These are phyloP conservation scores for Oscheius sp. DNA, from an alignment of 2,888 invertebrate species.

Conservation along the genomic window DNA sequence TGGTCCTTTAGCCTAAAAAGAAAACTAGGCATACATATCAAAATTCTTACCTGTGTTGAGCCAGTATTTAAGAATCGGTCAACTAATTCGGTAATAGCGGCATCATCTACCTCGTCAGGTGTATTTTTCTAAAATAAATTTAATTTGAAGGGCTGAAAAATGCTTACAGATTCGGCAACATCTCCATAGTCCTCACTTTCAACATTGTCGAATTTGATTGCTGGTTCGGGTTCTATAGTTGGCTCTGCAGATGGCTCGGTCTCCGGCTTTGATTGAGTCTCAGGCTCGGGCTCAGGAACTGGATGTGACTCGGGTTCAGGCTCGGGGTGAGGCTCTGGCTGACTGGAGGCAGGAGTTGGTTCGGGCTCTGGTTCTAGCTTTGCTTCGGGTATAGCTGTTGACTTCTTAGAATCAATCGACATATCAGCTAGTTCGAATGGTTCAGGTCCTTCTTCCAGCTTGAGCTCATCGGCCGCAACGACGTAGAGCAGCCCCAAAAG, in stretches of 20 bases:
- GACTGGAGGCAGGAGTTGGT: too few species aligned
- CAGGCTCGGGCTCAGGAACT: constrained; percentile 39
- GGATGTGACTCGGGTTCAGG: constrained; percentile 29
- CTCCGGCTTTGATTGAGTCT: constrained; percentile 34
- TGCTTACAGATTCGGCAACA: constrained; percentile 40
- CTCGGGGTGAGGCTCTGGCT: background rate
- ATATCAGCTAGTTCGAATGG: constrained; percentile 13
- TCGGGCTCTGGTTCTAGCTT: constrained; percentile 38
- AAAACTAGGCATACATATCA: background rate
- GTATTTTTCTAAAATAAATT: constrained; percentile 34
- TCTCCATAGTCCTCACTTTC: constrained; percentile 62
- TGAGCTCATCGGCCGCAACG: constrained; percentile 1
- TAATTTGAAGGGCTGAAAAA: background rate
- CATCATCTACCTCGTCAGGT: constrained; percentile 66
- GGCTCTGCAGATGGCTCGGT: constrained; percentile 13
- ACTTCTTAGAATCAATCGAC: constrained; percentile 30
- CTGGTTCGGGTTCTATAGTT: constrained; percentile 55
- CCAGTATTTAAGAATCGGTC: constrained; percentile 67
- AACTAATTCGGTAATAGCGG: constrained; percentile 64
- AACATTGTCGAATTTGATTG: constrained; percentile 65
- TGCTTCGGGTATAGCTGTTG: constrained; percentile 34
- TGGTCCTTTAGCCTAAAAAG: constrained; percentile 38
- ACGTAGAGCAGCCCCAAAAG: constrained; percentile 16
- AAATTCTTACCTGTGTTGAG: constrained; percentile 37
- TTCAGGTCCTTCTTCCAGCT: constrained; percentile 3